Conservation (phyloP, 2,888 invertebrate genomes). For the Anticlea derivata region DNA sequence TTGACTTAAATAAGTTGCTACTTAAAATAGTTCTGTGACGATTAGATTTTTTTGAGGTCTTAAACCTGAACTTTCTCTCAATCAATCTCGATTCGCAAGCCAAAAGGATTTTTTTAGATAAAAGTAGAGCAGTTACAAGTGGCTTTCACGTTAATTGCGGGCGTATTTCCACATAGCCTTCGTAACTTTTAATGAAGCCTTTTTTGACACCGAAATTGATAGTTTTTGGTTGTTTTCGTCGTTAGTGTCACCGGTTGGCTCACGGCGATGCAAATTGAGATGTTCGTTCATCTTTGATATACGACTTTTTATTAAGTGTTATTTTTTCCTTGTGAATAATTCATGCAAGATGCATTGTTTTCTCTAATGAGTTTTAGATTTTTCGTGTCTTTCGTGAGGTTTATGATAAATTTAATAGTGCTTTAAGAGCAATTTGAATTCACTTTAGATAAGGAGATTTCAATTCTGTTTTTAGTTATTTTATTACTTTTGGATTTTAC, state of each 20-base stretch:
- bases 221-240: constrained; percentile 75
- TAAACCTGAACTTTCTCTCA: too few relatives aligned
- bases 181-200: constrained; percentile 58
- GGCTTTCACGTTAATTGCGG: constrained; percentile 5
- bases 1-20: neutral
- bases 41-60: neutral
- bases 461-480: neutral
- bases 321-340: constrained; percentile 43
- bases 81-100: too few relatives aligned
- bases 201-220: constrained; percentile 72
- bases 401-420: constrained; percentile 15
- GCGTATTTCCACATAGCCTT: constrained; percentile 45
- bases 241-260: constrained; percentile 71
- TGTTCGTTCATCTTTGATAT: constrained; percentile 69
- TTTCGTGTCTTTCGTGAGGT: constrained; percentile 8
- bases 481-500: too few relatives aligned
- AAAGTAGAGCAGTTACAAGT: neutral
- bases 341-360: constrained; percentile 48
- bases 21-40: too few relatives aligned
- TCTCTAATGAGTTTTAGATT: constrained; percentile 34
- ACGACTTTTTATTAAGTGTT: constrained; percentile 61
- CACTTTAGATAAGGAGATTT: neutral
- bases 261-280: constrained; percentile 77
- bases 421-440: neutral
- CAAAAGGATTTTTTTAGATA: too few relatives aligned